Evolutionary conservation across 2,888 invertebrate species (phyloP), one percentile per base, ranked within the genome.

Genomic region (Shargacucullia verbasci): DNA sequence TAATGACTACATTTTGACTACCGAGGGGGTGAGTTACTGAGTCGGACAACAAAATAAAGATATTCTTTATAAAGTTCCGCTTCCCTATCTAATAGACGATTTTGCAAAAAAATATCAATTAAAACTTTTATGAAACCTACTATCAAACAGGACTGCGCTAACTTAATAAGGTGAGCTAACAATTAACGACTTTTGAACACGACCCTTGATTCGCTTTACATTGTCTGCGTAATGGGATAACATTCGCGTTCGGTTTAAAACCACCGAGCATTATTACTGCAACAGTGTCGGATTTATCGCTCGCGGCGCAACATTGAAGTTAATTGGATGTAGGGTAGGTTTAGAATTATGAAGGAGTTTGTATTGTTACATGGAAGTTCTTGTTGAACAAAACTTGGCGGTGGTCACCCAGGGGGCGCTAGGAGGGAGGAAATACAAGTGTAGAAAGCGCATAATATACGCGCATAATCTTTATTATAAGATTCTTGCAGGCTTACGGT

Each of bases 231-330:
- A 41, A 48, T 40, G 15, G 58, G 29, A 48, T 66, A 43, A 69
- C 59, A 57, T 64, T 50, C 44, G 39, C 43, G 53, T 59, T 46
- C 29, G 44, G 33, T 41, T 58, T 49, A 53, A 55, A 65, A 60
- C 54, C 41, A 55, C 47, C 62, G 35, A 59, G 60, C 58, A 65
- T 56, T 80, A 71, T 66, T 74, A 66, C 70, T 70, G 72, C 78
- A 76, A 80, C 78, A 69, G 47, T 74, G 79, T 80, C 55, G 41
- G 45, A 54, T 65, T 59, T 56, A 71, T 59, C 37, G 45, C 56
- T 49, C 29, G 44, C 20, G 27, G 55, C 29, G 41, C 57, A 56
- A 59, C 73, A 54, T 45, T 59, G 59, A 49, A 65, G 40, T 54
- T 68, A 61, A 65, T 68, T 61, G 50, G 29, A 11, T 27, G 38